phyloP scores from a whole-genome alignment of 2,888 invertebrate species.

The Cerastis rubricosa region DNA sequence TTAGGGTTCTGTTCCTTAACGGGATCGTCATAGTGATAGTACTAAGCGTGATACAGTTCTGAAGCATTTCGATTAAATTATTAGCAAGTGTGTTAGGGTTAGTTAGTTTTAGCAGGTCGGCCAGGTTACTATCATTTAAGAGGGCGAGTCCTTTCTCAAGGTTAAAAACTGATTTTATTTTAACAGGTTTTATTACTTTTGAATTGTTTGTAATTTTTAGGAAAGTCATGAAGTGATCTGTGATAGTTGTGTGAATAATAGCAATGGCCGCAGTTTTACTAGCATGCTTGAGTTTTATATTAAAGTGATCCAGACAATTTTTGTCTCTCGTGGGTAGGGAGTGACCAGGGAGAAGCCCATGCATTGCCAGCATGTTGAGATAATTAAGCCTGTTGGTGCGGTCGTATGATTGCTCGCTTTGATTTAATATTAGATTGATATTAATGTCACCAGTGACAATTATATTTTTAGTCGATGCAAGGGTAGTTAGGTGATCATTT shows the following conservation, averaged over 20 bases:
- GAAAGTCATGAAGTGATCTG: neutral
- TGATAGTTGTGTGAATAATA: neutral
- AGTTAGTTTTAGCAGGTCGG: neutral
- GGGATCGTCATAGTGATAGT: no score
- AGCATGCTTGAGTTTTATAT: neutral
- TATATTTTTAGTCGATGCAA: no score
- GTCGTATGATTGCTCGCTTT: neutral
- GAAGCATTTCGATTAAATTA: neutral
- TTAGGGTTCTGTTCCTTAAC: no score
- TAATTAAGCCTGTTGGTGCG: neutral
- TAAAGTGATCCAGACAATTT: neutral
- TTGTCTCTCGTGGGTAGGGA: neutral
- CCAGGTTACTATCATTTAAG: neutral
- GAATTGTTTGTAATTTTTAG: slow-evolving; percentile 5
- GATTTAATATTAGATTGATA: no score
- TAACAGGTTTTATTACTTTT: no score
- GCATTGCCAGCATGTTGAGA: slow-evolving; percentile 12
- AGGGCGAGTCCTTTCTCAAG: no score
- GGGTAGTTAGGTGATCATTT: no score
- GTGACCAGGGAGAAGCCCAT: slow-evolving; percentile 8
- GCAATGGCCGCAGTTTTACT: neutral
- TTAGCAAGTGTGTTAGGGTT: neutral
- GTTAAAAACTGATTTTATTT: no score
- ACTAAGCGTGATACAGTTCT: no score
- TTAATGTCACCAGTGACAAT: no score